These are phyloP conservation scores for Junco hyemalis DNA, from an alignment of 2,113 vertebrate genomes.

Conservation along the genomic window DNA sequence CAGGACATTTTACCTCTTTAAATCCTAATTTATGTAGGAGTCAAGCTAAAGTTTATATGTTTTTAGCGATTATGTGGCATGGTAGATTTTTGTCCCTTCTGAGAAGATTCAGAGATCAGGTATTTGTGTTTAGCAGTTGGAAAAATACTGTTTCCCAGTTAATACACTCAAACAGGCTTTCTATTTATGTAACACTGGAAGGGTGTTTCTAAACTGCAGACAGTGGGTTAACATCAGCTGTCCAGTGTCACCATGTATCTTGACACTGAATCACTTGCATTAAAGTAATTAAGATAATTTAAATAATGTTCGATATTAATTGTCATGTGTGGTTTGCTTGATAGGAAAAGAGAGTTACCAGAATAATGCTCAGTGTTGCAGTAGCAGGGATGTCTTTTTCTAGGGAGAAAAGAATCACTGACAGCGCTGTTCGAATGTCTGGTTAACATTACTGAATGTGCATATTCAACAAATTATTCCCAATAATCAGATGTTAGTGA, in stretches of 20 bases:
- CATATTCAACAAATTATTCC: slow-evolving; percentile 8
- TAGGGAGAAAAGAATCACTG: not conserved
- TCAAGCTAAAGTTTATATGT: slow-evolving; percentile 81
- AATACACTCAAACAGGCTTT: slow-evolving; percentile 5
- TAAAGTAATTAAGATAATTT: slow-evolving; percentile 57
- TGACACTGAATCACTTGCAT: slow-evolving; percentile 52
- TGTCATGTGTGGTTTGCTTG: slow-evolving; percentile 14
- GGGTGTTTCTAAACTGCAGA: not conserved
- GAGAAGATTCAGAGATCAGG: slow-evolving; percentile 77
- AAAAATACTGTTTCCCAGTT: slow-evolving; percentile 40
- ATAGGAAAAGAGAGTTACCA: not conserved
- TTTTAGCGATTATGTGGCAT: slow-evolving; percentile 77
- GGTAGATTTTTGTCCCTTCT: slow-evolving; percentile 74
- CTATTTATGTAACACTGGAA: not conserved
- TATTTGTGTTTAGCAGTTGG: slow-evolving; percentile 68
- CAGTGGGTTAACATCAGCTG: slow-evolving; percentile 5
- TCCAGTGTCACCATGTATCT: not conserved
- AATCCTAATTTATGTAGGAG: slow-evolving; percentile 89
- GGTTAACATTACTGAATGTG: not conserved
- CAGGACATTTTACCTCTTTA: slow-evolving; percentile 83
- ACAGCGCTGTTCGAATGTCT: not conserved
- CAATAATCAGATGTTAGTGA: not conserved
- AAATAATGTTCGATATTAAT: slow-evolving; percentile 31
- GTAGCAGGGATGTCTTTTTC: not conserved
- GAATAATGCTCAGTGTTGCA: not conserved